Conservation (phyloP, 2,888 invertebrate species). For the Erynnis tages region DNA sequence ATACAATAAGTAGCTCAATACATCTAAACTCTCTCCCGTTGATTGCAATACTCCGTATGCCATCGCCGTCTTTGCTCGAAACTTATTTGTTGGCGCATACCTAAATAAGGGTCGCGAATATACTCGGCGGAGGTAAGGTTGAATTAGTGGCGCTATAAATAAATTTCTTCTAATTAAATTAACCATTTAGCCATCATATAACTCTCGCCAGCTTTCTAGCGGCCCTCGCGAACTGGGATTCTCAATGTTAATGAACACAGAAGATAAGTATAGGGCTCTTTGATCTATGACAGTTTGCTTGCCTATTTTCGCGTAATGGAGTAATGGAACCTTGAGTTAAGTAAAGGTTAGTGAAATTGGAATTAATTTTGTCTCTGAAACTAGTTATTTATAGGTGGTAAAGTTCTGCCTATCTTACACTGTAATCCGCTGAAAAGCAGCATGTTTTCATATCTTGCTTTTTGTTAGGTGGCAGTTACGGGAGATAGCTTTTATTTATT, state of each 20-base stretch:
- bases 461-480: too few relatives aligned
- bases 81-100: slow-evolving; percentile 13
- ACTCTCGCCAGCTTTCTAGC: slow-evolving; percentile 30
- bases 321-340: too few relatives aligned
- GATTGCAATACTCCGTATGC: slow-evolving; percentile 17
- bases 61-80: slow-evolving; percentile 6
- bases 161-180: slow-evolving; percentile 31
- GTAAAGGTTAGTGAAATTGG: too few relatives aligned
- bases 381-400: too few relatives aligned
- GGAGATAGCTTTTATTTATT: too few relatives aligned
- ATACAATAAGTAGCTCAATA: slow-evolving; percentile 12
- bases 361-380: too few relatives aligned
- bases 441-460: too few relatives aligned
- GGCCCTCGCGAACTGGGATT: slow-evolving; percentile 8
- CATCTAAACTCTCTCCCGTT: slow-evolving; percentile 22
- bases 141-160: slow-evolving; percentile 31
- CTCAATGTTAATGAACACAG: slow-evolving; percentile 12
- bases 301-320: too few relatives aligned
- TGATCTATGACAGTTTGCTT: background rate
- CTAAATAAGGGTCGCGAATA: slow-evolving; percentile 26
- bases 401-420: too few relatives aligned
- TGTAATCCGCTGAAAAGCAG: too few relatives aligned
- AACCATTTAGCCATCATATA: slow-evolving; percentile 20
- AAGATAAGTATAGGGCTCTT: background rate
- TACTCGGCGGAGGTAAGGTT: slow-evolving; percentile 6